Evolutionary conservation across 2,888 invertebrate genomes (phyloP).

Genomic region (Tinea pellionella): DNA sequence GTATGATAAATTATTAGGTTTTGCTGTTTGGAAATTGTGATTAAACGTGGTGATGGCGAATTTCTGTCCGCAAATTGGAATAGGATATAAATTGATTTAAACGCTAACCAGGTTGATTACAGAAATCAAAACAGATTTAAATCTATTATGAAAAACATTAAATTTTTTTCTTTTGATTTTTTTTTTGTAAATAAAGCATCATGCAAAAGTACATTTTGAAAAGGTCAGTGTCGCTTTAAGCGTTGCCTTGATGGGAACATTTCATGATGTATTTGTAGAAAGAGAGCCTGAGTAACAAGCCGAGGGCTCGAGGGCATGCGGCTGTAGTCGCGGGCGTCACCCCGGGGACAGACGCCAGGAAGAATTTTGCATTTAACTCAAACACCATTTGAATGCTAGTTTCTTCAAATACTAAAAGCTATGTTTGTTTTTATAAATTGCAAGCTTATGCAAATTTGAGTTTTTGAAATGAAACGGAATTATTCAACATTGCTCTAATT

Average conservation of each 20-base stretch:
- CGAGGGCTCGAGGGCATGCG: constrained; percentile 1
- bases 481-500: too few species aligned
- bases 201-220: neutral
- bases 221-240: neutral
- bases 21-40: constrained; percentile 1
- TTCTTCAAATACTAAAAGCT: neutral
- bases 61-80: neutral
- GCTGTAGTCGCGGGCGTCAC: neutral
- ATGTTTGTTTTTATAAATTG: neutral
- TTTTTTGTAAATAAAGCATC: too few species aligned
- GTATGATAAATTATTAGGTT: neutral
- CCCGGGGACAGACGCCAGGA: neutral
- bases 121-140: neutral
- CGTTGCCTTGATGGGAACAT: neutral
- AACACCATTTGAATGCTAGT: neutral
- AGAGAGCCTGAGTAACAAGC: neutral
- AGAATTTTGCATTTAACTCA: neutral
- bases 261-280: neutral
- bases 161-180: too few species aligned
- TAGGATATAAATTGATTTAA: neutral
- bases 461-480: too few species aligned
- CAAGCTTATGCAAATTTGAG: neutral
- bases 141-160: too few species aligned
- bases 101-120: neutral
- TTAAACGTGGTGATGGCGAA: neutral